Base-by-base conservation (phyloP, 2,113 vertebrate species). In the Shinisaurus crocodilurus region DNA sequence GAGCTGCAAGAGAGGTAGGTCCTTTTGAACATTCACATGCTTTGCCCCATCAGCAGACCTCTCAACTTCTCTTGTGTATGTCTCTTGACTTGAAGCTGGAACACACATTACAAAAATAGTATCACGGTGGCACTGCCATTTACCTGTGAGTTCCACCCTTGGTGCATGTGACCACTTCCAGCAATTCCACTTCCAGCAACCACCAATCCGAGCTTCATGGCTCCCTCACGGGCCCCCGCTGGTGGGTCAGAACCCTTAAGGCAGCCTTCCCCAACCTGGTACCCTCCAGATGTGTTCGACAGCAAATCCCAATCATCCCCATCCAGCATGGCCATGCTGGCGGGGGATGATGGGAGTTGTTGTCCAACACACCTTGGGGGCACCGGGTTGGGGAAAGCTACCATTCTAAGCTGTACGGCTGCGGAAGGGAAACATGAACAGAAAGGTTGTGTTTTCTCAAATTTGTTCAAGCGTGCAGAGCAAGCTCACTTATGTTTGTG, bases 1-100 rank as follows among this genome's bases (percentile, higher is more conserved):
- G 98, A 98, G 72, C 97, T 99, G 88, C 97, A 98, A 92, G 97
- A 98, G 91, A 98, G 98, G 99, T 99, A 94, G 69, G 92, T 75
- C 43, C 29, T 3, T 63, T 12, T 79, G 40, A 82, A 40, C 67
- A 75, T 43, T 83, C 10, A 4, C 23, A 84, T 80, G 40, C 20
- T 23, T 93, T 87, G 16, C 70, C 81, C 72, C 77, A 63, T 82
- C 48, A 57, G 86, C 74, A 76, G n/a, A 54, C 40, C 77, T 60
- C 0, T 48, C 63, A 69, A 15, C 1, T 27, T 88, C 18, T 63
- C 32, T 25, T 27, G 2, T n/a, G 18, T 32, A 37, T 7, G 6
- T 50, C 6, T 82, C 54, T 37, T 65, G 25, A 43, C 40, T 27
- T 25, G 69, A 43, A 63, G 48, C 29, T 82, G 18, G 34, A 27